phyloP scores from a whole-genome alignment of 2,888 invertebrate species.

The Augochlorella aurata region DNA sequence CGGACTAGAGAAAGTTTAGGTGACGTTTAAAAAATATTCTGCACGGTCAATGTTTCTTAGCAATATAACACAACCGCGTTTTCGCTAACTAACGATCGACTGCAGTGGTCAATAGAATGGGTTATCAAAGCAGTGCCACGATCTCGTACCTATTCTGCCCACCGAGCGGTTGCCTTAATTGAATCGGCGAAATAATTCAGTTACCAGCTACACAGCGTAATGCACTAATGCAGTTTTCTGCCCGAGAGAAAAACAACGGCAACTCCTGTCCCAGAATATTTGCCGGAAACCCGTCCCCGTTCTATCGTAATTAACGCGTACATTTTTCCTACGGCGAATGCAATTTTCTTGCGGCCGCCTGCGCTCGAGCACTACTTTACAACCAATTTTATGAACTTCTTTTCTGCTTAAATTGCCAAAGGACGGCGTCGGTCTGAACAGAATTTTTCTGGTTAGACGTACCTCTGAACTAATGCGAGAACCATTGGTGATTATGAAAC shows the following conservation, averaged over 20 bases:
- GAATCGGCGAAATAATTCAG: slow-evolving; percentile 51
- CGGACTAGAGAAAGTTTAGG: too few species aligned
- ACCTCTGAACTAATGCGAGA: too few species aligned
- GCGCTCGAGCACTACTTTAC: not conserved
- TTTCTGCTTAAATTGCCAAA: not conserved
- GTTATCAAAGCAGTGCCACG: slow-evolving; percentile 51
- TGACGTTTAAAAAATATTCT: too few species aligned
- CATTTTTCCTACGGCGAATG: not conserved
- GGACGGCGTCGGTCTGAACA: too few species aligned
- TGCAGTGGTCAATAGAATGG: slow-evolving; percentile 36
- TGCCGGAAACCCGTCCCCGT: not conserved
- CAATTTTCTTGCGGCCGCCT: not conserved
- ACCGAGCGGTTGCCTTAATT: slow-evolving; percentile 37
- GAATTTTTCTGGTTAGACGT: too few species aligned
- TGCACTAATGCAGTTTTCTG: slow-evolving; percentile 62
- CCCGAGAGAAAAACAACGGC: slow-evolving; percentile 42
- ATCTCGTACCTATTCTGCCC: slow-evolving; percentile 53
- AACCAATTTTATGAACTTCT: not conserved
- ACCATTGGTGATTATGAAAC: too few species aligned
- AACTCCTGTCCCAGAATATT: slow-evolving; percentile 8
- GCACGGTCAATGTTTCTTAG: not conserved
- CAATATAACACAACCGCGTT: not conserved
- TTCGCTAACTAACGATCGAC: slow-evolving; percentile 14
- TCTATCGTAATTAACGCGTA: not conserved
- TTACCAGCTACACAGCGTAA: slow-evolving; percentile 55